Evolutionary conservation across 2,113 vertebrate genomes (phyloP), one percentile per base, ranked within the genome.

Genomic region (Pluvianellus socialis): DNA sequence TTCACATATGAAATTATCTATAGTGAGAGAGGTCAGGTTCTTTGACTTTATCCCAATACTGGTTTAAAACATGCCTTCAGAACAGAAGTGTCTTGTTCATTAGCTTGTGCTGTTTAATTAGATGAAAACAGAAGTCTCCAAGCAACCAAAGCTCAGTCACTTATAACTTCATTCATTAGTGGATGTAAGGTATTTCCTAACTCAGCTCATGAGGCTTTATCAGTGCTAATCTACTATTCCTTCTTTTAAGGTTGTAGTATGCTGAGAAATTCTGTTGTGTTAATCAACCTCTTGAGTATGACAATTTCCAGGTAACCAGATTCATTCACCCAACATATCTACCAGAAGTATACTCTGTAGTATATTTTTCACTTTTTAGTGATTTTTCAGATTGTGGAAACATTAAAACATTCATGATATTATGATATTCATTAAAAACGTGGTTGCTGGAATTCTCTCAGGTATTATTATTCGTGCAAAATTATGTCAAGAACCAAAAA

Each of bases 251-350:
- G 20, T 88, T 95, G n/a, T 21, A 92, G 58, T 88, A 58, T 61
- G 59, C 52, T 88, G 61, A 95, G 89, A 95, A 73, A 83, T 94
- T 94, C 38, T 96, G 92, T 93, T 93, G 82, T 84, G 44, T 61
- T 97, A 98, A 98, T 97, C 97, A 96, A 94, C 47, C 86, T 95
- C 88, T 55, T 86, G 81, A 93, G 83, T 79, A 94, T 58, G 76
- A 8, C 26, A 81, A 79, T 90, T 96, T 94, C 72, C 72, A 88
- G 45, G 93, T 97, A 96, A 91, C 24, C 16, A 42, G 49, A 67
- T 44, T 81, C 17, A 53, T 88, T 88, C 53, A 82, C 9, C 12
- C 27, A 90, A 40, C 14, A n/a, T 20, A 55, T 86, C 33, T 83
- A n/a, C 49, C 49, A 68, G 24, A 93, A 73, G 8, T 73, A 49